Conservation (phyloP, 2,888 invertebrate genomes). For the Dendrolimus houi region DNA sequence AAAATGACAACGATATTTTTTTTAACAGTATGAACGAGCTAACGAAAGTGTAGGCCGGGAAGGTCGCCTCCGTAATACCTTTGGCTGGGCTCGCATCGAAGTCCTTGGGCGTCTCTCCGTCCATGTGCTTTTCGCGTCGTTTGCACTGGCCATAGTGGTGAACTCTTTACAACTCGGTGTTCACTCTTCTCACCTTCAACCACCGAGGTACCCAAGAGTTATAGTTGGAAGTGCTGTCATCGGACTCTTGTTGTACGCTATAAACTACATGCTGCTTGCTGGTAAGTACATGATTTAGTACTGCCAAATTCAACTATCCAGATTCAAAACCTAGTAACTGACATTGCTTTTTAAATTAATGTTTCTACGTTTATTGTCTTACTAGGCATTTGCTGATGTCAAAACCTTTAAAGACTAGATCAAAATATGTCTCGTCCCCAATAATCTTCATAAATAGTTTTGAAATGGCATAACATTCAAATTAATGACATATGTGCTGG, state of each 20-base stretch:
- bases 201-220: constrained; percentile 78
- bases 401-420: too few species aligned
- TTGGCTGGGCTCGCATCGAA: constrained; percentile 94
- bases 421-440: too few species aligned
- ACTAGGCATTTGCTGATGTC: too few species aligned
- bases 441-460: too few species aligned
- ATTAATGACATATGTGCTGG: too few species aligned
- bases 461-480: too few species aligned
- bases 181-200: constrained; percentile 75
- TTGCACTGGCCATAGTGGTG: constrained; percentile 87
- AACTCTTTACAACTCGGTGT: constrained; percentile 89
- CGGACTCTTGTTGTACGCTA: constrained; percentile 84
- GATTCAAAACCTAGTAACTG: too few species aligned
- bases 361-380: too few species aligned
- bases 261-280: constrained; percentile 88
- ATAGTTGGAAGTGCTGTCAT: constrained; percentile 87
- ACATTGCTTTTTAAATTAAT: too few species aligned
- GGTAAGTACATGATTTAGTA: constrained; percentile 54
- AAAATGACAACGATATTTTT: background rate
- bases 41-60: constrained; percentile 75
- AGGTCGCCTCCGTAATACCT: constrained; percentile 89
- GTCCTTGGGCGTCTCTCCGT: constrained; percentile 89
- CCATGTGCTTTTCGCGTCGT: constrained; percentile 87
- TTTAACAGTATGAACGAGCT: constrained; percentile 55
- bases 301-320: too few species aligned